Evolutionary conservation across 1,140 invertebrate genomes (phyloP).

Genomic region (Pissodes strobi): DNA sequence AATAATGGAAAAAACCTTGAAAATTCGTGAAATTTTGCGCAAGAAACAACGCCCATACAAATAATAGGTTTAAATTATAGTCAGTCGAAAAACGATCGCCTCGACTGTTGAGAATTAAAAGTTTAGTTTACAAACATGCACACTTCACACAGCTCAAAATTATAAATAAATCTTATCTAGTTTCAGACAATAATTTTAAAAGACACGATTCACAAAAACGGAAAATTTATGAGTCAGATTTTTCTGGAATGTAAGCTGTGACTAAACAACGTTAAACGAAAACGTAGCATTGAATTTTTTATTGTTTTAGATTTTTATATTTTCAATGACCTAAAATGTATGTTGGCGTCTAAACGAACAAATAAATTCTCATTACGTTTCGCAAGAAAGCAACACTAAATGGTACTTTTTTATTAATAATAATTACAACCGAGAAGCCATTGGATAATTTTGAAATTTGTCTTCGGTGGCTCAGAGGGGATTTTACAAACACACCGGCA

Average conservation of each 20-base stretch:
- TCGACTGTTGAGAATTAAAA: too few species aligned
- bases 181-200: slow-evolving; percentile 2
- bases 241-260: slow-evolving; percentile 24
- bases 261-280: slow-evolving; percentile 11
- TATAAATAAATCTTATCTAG: slow-evolving; percentile 29
- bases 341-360: slow-evolving; percentile 2
- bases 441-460: too few species aligned
- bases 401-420: not conserved
- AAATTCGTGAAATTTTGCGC: not conserved
- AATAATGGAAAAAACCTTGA: slow-evolving; percentile 3
- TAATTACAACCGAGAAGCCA: too few species aligned
- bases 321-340: slow-evolving; percentile 24
- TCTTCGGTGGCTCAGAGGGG: too few species aligned
- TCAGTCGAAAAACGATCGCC: too few species aligned
- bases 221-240: slow-evolving; percentile 23
- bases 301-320: slow-evolving; percentile 14
- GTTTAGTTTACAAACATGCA: too few species aligned
- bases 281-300: slow-evolving; percentile 19
- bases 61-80: not conserved
- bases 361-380: slow-evolving; percentile 7
- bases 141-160: too few species aligned
- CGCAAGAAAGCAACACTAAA: slow-evolving; percentile 13
- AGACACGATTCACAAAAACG: too few species aligned
- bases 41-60: slow-evolving; percentile 6
- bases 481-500: too few species aligned